Percentiles rank a stretch among this genome's conserved stretches.
Evolutionary conservation across 1,140 invertebrate species (phyloP).

Genomic region (Steinernema khuongi): DNA sequence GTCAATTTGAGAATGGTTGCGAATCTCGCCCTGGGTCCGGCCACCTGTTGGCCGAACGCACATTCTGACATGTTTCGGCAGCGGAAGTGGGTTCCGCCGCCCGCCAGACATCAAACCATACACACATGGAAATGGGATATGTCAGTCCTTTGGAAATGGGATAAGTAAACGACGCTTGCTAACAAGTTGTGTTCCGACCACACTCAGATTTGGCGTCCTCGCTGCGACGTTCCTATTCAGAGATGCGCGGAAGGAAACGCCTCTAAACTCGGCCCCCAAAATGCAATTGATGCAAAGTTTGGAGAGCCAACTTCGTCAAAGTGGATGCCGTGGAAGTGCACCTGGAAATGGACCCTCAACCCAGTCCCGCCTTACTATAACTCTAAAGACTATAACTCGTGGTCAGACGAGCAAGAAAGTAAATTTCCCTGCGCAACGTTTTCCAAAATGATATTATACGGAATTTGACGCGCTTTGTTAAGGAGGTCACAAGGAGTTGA

Average conservation of each 20-base stretch:
- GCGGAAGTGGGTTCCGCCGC: too few relatives aligned
- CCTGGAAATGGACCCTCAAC: too few relatives aligned
- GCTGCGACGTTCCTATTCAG: not conserved
- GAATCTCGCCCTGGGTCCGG: not conserved
- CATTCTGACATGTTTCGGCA: not conserved
- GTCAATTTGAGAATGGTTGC: not conserved
- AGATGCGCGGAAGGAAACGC: not conserved
- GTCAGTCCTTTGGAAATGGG: too few relatives aligned
- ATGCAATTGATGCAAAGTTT: not conserved
- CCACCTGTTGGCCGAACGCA: not conserved
- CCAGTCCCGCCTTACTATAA: too few relatives aligned
- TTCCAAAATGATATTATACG: not conserved
- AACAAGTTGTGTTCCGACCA: not conserved
- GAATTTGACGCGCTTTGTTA: not conserved
- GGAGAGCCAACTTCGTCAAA: not conserved
- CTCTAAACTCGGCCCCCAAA: not conserved
- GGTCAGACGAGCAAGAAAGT: not conserved
- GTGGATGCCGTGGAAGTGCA: too few relatives aligned
- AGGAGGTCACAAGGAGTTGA: too few relatives aligned
- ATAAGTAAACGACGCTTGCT: not conserved
- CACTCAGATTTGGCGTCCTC: not conserved
- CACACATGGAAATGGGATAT: too few relatives aligned
- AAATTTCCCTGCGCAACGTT: not conserved
- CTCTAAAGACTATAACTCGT: too few relatives aligned
- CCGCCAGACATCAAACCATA: too few relatives aligned